Percentiles rank a stretch among this genome's conserved stretches.
Evolutionary conservation across 1,140 invertebrate species (phyloP).

Genomic region (Caenorhabditis briggsae): DNA sequence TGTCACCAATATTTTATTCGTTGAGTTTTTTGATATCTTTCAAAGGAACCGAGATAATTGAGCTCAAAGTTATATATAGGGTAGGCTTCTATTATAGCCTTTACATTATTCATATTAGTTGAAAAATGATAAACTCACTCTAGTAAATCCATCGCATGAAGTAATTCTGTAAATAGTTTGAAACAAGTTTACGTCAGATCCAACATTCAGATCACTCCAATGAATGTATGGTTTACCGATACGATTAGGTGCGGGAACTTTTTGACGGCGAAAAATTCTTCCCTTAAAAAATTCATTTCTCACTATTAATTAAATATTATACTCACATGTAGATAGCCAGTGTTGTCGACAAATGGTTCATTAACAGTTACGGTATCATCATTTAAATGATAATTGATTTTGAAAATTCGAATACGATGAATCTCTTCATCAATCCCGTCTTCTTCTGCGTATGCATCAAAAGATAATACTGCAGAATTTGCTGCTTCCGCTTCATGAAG

Average conservation of each 20-base stretch:
- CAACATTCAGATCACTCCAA: constrained; percentile 59
- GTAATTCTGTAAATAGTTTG: constrained; percentile 57
- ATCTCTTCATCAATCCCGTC: constrained; percentile 57
- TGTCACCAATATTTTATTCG: too few relatives aligned
- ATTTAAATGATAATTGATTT: constrained; percentile 58
- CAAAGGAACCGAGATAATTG: too few relatives aligned
- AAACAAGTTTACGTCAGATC: constrained; percentile 56
- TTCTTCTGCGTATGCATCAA: constrained; percentile 56
- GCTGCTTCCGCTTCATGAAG: constrained; percentile 47
- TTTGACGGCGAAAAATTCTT: constrained; percentile 58
- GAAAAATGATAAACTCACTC: constrained; percentile 9
- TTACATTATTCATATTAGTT: neutral
- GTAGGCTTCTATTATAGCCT: too few relatives aligned
- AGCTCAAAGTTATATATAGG: too few relatives aligned
- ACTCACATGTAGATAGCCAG: constrained; percentile 52
- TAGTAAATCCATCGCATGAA: constrained; percentile 56
- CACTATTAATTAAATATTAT: neutral
- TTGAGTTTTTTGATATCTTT: too few relatives aligned
- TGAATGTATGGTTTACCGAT: constrained; percentile 56
- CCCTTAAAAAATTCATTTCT: constrained; percentile 14
- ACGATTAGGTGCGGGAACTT: constrained; percentile 17
- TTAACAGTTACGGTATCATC: constrained; percentile 54
- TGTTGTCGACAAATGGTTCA: constrained; percentile 57
- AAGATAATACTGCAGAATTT: constrained; percentile 8
- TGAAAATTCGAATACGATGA: constrained; percentile 55